phyloP scores from a whole-genome alignment of 2,888 invertebrate genomes.

The Psococerastis gibbosa region DNA sequence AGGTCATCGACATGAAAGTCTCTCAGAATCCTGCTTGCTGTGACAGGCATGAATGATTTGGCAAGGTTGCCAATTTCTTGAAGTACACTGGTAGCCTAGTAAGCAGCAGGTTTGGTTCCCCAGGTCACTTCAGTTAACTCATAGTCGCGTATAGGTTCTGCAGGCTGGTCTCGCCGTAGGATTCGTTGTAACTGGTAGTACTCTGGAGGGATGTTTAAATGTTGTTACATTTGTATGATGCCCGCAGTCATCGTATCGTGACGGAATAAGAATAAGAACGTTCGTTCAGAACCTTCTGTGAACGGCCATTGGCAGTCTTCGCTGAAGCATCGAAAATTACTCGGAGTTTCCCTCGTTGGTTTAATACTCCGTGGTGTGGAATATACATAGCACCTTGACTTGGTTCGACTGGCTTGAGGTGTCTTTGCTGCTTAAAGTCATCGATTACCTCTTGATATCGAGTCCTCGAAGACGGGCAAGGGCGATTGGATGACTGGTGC shows the following conservation, averaged over 20 bases:
- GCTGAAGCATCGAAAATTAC: not conserved
- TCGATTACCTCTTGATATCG: constrained; percentile 14
- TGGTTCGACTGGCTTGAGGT: constrained; percentile 9
- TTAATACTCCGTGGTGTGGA: constrained; percentile 20
- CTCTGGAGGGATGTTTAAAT: constrained; percentile 18
- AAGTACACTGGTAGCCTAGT: not conserved
- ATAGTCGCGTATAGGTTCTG: constrained; percentile 1
- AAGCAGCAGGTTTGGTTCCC: not conserved
- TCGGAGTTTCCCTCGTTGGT: too few species aligned
- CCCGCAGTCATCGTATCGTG: constrained; percentile 21
- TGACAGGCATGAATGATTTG: not conserved
- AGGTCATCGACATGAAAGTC: too few species aligned
- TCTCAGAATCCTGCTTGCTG: too few species aligned
- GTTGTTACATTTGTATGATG: constrained; percentile 23
- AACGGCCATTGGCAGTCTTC: not conserved
- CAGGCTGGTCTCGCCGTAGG: constrained; percentile 20
- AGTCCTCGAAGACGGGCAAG: constrained; percentile 12
- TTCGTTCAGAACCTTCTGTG: not conserved
- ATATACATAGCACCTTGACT: constrained; percentile 13
- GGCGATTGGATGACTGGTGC: too few species aligned
- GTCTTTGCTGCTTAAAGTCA: constrained; percentile 13
- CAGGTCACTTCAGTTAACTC: too few species aligned
- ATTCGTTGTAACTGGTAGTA: constrained; percentile 21
- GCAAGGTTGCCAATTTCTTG: not conserved
- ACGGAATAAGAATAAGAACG: constrained; percentile 17